Conservation (phyloP, 2,888 invertebrate species). For the Calameuta filiformis region DNA sequence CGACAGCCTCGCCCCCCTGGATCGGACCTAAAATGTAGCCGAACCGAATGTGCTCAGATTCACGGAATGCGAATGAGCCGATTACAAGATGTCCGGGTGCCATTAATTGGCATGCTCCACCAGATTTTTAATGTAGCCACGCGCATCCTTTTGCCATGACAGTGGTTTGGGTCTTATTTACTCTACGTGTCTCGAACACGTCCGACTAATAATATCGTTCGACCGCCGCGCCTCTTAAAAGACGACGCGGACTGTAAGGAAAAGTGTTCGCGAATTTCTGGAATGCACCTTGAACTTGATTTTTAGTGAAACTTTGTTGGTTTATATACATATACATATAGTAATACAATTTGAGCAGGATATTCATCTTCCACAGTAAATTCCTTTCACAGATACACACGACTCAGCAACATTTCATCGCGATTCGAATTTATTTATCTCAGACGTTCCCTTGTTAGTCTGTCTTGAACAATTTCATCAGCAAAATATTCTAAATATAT, state of each 20-base stretch:
- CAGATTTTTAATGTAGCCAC: background rate
- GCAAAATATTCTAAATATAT: background rate
- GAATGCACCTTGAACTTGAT: background rate
- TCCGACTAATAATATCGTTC: background rate
- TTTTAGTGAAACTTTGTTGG: background rate
- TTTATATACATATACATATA: background rate
- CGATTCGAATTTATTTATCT: background rate
- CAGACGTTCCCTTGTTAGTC: background rate
- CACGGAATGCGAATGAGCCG: constrained; percentile 8
- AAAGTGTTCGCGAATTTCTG: background rate
- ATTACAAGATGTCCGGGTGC: constrained; percentile 6
- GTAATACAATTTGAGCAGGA: background rate
- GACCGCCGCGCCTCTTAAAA: background rate
- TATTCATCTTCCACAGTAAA: background rate
- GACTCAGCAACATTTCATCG: background rate
- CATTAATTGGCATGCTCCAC: background rate
- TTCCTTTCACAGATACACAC: background rate
- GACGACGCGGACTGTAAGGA: background rate
- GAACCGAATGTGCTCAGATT: background rate
- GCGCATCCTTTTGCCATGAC: background rate
- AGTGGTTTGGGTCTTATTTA: background rate
- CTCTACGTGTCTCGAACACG: background rate
- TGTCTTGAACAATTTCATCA: background rate
- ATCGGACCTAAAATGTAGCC: background rate
- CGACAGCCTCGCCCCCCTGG: background rate